Conservation (phyloP, 2,113 vertebrate species). For the Bubo scandiacus region DNA sequence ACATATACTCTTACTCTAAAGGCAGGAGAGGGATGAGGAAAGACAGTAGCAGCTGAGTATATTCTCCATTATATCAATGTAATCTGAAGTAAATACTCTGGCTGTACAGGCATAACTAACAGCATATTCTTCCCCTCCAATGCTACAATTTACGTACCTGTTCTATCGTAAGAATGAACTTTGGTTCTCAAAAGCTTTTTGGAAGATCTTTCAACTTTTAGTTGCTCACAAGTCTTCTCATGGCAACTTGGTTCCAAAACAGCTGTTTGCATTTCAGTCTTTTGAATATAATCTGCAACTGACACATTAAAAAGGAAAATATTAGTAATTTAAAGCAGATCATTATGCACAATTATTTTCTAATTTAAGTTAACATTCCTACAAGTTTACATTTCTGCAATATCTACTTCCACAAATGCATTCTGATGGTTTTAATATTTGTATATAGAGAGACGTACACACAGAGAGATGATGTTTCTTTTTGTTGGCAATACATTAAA, state of each 20-base stretch:
- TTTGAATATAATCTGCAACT: slow-evolving; percentile 13
- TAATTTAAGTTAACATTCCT: background rate
- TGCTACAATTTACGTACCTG: background rate
- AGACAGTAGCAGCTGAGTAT: background rate
- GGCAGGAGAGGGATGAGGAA: background rate
- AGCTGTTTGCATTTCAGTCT: background rate
- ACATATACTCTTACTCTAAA: background rate
- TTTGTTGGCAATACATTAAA: background rate
- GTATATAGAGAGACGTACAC: background rate
- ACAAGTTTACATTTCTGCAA: background rate
- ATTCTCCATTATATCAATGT: background rate
- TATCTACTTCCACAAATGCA: background rate
- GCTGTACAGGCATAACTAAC: background rate
- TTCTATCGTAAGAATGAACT: background rate
- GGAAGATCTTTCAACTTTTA: background rate
- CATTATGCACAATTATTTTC: background rate
- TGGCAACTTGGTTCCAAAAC: background rate
- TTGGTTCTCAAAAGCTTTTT: background rate
- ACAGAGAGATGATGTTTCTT: background rate
- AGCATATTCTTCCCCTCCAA: background rate
- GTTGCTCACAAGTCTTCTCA: background rate
- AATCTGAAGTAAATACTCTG: background rate
- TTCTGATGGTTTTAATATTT: background rate
- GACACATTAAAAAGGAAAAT: background rate
- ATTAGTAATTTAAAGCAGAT: background rate